Evolutionary conservation across 1,140 invertebrate genomes (phyloP).

Genomic region (Reticulitermes speratus): DNA sequence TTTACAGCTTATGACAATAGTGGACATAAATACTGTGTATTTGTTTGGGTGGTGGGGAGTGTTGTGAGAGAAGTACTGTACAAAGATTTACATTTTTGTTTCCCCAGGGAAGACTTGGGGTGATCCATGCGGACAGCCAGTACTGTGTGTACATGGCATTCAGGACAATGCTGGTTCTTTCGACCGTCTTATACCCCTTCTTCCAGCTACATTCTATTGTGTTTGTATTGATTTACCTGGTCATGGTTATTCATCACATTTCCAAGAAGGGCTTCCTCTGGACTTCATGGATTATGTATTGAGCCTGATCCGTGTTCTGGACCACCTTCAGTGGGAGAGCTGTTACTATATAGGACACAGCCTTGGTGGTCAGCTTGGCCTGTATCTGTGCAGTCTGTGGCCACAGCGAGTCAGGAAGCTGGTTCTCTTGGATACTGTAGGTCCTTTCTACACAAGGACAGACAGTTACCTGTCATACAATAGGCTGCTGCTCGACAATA

Average conservation of each 20-base stretch:
- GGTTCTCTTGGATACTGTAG: conserved; percentile 54
- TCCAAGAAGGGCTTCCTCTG: conserved; percentile 53
- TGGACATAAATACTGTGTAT: too few species aligned
- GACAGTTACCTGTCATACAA: conserved; percentile 42
- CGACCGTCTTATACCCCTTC: conserved; percentile 57
- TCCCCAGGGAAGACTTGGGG: conserved; percentile 65
- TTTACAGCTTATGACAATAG: too few species aligned
- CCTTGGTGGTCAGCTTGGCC: conserved; percentile 52
- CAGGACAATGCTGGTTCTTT: conserved; percentile 67
- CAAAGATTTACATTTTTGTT: not conserved
- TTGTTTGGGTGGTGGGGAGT: too few species aligned
- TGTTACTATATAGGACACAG: conserved; percentile 60
- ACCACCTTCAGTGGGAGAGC: conserved; percentile 57
- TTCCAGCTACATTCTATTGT: conserved; percentile 59
- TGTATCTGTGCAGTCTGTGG: conserved; percentile 50
- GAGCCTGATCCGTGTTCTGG: conserved; percentile 52
- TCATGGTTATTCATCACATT: conserved; percentile 65
- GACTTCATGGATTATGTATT: conserved; percentile 51
- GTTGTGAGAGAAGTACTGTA: too few species aligned
- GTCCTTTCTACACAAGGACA: conserved; percentile 41
- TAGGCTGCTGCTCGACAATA: conserved; percentile 40
- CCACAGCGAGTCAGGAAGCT: conserved; percentile 53
- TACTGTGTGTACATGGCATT: conserved; percentile 63
- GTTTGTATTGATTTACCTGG: conserved; percentile 68
- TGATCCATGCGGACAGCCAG: conserved; percentile 47